Base-by-base conservation (phyloP, 2,797 vertebrate species). In the Hirundo rustica region DNA sequence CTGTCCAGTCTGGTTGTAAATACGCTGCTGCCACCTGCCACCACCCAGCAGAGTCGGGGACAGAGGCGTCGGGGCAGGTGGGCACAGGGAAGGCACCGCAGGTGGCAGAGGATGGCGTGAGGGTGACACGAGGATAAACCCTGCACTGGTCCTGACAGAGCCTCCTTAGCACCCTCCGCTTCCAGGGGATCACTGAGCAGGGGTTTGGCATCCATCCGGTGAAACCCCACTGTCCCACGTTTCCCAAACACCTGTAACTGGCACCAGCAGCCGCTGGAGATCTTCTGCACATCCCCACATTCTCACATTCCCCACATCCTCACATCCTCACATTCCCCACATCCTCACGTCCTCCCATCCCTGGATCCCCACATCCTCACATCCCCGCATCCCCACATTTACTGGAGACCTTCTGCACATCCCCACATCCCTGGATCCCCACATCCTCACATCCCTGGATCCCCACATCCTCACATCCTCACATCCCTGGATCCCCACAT, bases 151-250 rank as follows among this genome's bases (percentile, higher is more conserved):
- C 76, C 74, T 17, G 27, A 6, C 9, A 47, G 27, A 68, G 73
- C 78, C 81, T 42, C 32, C 66, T 13, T 2, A 11, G 70, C 55
- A 11, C 16, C 58, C 76, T 88, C 16, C 68, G 7, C 38, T 30
- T 21, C 87, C 80, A 55, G 45, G 3, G 3, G 9, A 9, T 20
- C 29, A 5, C 55, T 3, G 45, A 80, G 84, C 47, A 25, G 57
- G 68, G 67, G 10, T 40, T 89, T 32, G 2, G 15, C 50, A 29
- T 14, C 12, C 57, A 2, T 2, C 27, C 44, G 58, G 36, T 48
- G 25, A 71, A 62, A 25, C 6, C n/a, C 16, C 14, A 0, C 44
- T 27, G 60, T 32, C 18, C 40, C 0, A 0, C 1, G 1, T 23
- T 50, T 12, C 88, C 58, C 68, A 53, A 22, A 64, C 38, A 2